These are phyloP conservation scores for Chironomus striatipennis DNA, from an alignment of 1,140 invertebrate genomes.

Conservation along the genomic window DNA sequence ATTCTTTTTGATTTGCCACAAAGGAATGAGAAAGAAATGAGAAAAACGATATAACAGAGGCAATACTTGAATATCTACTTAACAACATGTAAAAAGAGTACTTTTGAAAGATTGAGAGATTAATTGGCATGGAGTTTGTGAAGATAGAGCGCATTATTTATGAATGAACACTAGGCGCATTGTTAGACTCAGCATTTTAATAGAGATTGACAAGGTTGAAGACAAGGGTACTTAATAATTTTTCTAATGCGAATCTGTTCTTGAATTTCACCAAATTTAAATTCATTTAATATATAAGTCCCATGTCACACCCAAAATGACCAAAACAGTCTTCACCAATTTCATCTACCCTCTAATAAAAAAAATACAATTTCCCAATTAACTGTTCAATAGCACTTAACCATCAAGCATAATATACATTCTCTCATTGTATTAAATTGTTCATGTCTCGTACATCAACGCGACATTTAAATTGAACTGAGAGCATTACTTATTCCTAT, in stretches of 20 bases:
- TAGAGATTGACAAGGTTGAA: too few species aligned
- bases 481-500: not conserved
- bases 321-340: too few species aligned
- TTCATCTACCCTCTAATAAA: not conserved
- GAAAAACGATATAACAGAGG: not conserved
- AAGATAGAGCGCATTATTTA: too few species aligned
- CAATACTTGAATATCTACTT: not conserved
- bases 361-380: conserved; percentile 17
- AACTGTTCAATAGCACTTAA: conserved; percentile 18
- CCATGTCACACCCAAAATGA: too few species aligned
- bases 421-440: not conserved
- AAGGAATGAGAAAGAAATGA: not conserved
- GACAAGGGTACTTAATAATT: too few species aligned
- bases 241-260: too few species aligned
- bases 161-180: too few species aligned
- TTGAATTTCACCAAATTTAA: too few species aligned
- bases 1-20: conserved; percentile 10
- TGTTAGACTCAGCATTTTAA: too few species aligned
- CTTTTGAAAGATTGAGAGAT: not conserved
- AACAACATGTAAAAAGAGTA: not conserved
- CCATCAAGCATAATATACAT: conserved; percentile 1
- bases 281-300: too few species aligned
- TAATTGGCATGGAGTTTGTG: not conserved
- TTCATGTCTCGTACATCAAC: not conserved
- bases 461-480: conserved; percentile 7